These are phyloP conservation scores for Mythimna lalbum DNA, from an alignment of 2,888 invertebrate species.

Conservation along the genomic window DNA sequence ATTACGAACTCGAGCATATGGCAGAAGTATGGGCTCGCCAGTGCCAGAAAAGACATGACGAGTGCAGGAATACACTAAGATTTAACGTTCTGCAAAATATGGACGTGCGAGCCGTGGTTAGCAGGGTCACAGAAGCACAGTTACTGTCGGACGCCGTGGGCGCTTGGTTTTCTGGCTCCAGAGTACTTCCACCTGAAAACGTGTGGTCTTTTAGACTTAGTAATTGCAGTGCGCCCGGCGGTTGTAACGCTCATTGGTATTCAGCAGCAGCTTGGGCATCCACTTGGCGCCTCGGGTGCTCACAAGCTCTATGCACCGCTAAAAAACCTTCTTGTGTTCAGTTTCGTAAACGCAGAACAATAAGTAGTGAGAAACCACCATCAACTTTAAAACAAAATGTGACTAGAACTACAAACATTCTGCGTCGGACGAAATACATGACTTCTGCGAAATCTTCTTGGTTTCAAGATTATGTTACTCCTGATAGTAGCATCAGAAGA, in stretches of 20 bases:
- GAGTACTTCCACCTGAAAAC: slow-evolving; percentile 79
- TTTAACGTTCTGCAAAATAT: slow-evolving; percentile 87
- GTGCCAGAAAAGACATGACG: slow-evolving; percentile 88
- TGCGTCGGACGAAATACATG: slow-evolving; percentile 80
- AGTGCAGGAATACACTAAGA: slow-evolving; percentile 85
- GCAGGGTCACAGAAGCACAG: slow-evolving; percentile 84
- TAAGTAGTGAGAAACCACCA: slow-evolving; percentile 10
- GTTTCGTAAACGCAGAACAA: slow-evolving; percentile 76
- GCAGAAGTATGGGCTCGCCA: slow-evolving; percentile 88
- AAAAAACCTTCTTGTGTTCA: slow-evolving; percentile 79
- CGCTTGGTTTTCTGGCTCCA: slow-evolving; percentile 86
- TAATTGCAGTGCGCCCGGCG: slow-evolving; percentile 84
- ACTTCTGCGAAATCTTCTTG: slow-evolving; percentile 64
- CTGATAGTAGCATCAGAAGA: slow-evolving; percentile 47
- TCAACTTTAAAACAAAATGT: neutral
- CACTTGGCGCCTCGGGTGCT: slow-evolving; percentile 86
- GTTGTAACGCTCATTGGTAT: slow-evolving; percentile 87
- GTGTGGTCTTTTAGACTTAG: slow-evolving; percentile 82
- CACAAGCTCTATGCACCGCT: slow-evolving; percentile 84
- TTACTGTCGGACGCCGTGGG: slow-evolving; percentile 85
- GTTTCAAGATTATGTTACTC: slow-evolving; percentile 76
- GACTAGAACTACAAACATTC: slow-evolving; percentile 66
- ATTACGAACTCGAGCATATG: slow-evolving; percentile 85
- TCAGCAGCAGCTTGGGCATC: slow-evolving; percentile 86
- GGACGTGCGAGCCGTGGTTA: slow-evolving; percentile 83